phyloP scores from a whole-genome alignment of 2,113 vertebrate genomes.

The Cacatua alba region DNA sequence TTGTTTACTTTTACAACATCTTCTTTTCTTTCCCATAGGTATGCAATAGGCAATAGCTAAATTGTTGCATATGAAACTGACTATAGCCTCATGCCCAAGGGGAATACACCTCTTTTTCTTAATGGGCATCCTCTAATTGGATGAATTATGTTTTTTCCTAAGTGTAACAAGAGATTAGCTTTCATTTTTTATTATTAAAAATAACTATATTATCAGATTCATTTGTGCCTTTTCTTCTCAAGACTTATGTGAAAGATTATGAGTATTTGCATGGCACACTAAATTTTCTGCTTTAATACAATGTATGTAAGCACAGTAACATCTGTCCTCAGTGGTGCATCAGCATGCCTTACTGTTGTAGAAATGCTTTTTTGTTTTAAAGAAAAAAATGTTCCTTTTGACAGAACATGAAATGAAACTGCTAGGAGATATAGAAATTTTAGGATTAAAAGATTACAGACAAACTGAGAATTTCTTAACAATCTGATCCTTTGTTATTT shows the following conservation, averaged over 20 bases:
- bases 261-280: not conserved
- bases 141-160: not conserved
- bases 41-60: not conserved
- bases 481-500: not conserved
- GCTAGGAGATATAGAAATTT: not conserved
- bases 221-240: not conserved
- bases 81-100: rapidly evolving
- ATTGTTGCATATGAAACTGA: not conserved
- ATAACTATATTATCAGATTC: not conserved
- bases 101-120: not conserved
- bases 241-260: not conserved
- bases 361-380: not conserved
- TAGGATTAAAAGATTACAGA: not conserved
- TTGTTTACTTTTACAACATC: not conserved
- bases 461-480: not conserved
- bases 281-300: not conserved
- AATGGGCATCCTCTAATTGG: not conserved
- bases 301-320: not conserved
- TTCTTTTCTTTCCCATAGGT: not conserved
- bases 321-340: not conserved
- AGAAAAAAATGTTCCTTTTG: not conserved
- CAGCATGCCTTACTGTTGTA: not conserved
- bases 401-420: not conserved
- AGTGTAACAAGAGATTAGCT: not conserved
- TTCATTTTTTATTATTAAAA: not conserved